A percentile compares a stretch with the other conserved stretches of the same genome.
Conservation (phyloP, 1,140 invertebrate genomes). For the Cydia splendana region DNA sequence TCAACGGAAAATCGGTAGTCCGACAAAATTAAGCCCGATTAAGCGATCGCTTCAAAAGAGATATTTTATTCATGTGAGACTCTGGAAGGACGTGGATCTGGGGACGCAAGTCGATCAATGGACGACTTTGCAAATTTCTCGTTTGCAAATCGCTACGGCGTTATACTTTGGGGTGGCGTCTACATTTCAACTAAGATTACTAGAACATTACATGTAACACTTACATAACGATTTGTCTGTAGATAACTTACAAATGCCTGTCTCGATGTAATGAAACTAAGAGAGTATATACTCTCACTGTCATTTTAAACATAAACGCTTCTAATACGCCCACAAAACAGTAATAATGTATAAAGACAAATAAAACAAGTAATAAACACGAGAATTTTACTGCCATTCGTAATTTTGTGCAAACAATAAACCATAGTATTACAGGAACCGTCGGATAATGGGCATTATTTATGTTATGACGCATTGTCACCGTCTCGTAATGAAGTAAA, state of each 20-base stretch:
- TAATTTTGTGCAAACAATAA: conserved; percentile 1
- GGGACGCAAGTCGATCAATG: conserved; percentile 10
- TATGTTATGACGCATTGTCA: conserved; percentile 6
- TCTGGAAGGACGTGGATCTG: not conserved
- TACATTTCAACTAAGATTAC: not conserved
- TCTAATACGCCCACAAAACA: not conserved
- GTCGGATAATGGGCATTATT: conserved; percentile 6
- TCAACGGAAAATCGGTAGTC: not conserved
- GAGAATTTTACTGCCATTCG: not conserved
- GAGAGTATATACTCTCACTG: not conserved
- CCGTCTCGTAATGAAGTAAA: not conserved
- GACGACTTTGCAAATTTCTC: not conserved
- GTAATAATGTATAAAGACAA: not conserved
- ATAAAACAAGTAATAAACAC: conserved; percentile 2
- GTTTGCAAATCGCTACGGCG: not conserved
- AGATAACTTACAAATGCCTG: too few species aligned
- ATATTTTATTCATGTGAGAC: not conserved
- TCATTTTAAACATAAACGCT: not conserved
- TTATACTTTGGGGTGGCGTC: not conserved
- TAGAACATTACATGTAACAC: too few species aligned
- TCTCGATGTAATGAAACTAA: not conserved
- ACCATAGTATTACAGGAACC: not conserved
- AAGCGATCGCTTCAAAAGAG: not conserved
- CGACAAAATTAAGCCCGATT: not conserved
- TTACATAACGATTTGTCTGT: too few species aligned